Evolutionary conservation across 2,113 vertebrate genomes (phyloP).

Genomic region (Labrus mixtus): DNA sequence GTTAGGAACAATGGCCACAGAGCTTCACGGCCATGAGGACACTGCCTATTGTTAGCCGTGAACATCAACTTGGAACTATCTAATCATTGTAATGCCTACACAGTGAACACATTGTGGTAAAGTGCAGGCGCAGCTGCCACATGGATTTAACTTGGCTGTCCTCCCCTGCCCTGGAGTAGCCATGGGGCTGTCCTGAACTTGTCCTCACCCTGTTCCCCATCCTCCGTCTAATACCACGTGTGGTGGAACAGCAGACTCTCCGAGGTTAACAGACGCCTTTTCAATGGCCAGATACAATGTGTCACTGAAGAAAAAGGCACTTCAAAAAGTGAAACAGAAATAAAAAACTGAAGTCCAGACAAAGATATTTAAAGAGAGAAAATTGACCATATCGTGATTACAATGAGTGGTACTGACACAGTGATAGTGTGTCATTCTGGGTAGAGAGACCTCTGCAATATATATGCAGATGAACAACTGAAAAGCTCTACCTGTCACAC

Average conservation of each 20-base stretch:
- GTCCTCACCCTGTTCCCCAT: conserved; percentile 34
- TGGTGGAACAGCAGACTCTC: conserved; percentile 35
- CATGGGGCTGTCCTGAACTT: conserved; percentile 45
- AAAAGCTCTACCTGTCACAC: conserved; percentile 16
- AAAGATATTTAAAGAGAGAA: background rate
- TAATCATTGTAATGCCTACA: conserved; percentile 34
- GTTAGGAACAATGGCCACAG: conserved; percentile 18
- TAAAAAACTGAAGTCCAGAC: background rate
- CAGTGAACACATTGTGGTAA: conserved; percentile 39
- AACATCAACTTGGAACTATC: conserved; percentile 36
- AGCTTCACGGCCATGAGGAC: conserved; percentile 21
- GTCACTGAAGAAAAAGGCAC: conserved; percentile 6
- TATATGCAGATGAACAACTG: background rate
- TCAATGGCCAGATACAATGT: conserved; percentile 1
- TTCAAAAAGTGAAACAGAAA: background rate
- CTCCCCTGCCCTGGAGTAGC: conserved; percentile 19
- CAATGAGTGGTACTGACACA: background rate
- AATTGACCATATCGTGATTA: background rate
- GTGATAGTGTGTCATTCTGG: background rate
- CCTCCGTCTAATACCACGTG: conserved; percentile 1
- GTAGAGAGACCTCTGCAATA: background rate
- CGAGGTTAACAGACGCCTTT: conserved; percentile 44
- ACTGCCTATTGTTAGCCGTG: conserved; percentile 23
- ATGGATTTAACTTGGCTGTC: conserved; percentile 35
- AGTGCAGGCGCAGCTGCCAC: conserved; percentile 10